Base-by-base conservation (phyloP, 2,113 vertebrate species). In the Cyrtonyx montezumae region DNA sequence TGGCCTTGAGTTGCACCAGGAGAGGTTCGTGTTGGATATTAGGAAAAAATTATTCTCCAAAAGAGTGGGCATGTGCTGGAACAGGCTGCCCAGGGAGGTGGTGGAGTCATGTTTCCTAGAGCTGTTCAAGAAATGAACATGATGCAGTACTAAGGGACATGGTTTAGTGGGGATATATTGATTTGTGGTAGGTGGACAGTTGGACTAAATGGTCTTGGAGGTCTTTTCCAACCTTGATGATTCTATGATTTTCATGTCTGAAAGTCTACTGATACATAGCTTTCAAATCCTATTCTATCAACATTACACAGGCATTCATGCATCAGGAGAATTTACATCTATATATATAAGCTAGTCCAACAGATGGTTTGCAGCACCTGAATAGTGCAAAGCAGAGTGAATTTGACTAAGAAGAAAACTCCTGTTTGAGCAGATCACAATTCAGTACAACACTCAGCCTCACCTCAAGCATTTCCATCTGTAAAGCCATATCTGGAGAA, bases 341-440 rank as follows among this genome's bases (percentile, higher is more conserved):
- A 59, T 34, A 22, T 78, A 68, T 71, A 83, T 74, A 71, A 90
- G 67, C 75, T 90, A 78, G 79, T 51, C n/a, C 51, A 30, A 48
- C 89, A 94, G 87, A 61, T 93, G 79, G 67, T 93, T 89, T 84
- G 84, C 61, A 71, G 79, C 91, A 93, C 91, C 73, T 87, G 68
- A 91, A 46, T 61, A 68, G 79, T 51, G 36, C 82, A 90, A 94
- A 90, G 34, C 63, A 84, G 68, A 91, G 43, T 87, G 37, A 89
- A 77, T 71, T 49, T 59, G 56, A 21, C 51, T 83, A 62, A 92
- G 79, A 80, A 91, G 81, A 87, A 94, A 94, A 94, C 83, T 28
- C 74, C 2, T 11, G 43, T 76, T 93, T 20, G 56, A 89, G 62
- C 82, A 86, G 76, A 56, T 91, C 65, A 65, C 87, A 91, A 80